phyloP scores from a whole-genome alignment of 1,140 invertebrate species.

The Pseudachorutes palmiensis region DNA sequence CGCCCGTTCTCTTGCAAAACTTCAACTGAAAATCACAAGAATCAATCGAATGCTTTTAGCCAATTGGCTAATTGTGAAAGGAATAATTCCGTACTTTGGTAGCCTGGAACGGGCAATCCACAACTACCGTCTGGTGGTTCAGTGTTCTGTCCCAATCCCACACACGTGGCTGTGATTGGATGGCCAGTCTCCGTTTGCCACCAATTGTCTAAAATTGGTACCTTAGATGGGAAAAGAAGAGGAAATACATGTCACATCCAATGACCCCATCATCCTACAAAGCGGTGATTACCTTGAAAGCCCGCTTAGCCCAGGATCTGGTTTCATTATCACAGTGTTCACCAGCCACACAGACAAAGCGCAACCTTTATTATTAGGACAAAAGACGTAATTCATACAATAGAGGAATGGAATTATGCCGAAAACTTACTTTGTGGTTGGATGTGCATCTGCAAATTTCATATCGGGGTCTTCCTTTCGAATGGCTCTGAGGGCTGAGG shows the following conservation, averaged over 20 bases:
- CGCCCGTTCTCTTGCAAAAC: constrained; percentile 62
- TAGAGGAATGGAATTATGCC: neutral
- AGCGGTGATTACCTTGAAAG: constrained; percentile 58
- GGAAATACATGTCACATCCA: no score
- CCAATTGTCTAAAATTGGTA: constrained; percentile 86
- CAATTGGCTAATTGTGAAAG: neutral
- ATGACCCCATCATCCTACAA: no score
- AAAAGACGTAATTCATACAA: neutral
- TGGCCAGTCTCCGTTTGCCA: constrained; percentile 94
- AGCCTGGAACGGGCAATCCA: constrained; percentile 71
- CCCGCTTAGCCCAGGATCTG: constrained; percentile 70
- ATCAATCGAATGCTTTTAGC: neutral
- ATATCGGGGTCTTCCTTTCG: constrained; percentile 63
- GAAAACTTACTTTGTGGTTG: constrained; percentile 53
- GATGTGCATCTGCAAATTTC: constrained; percentile 58
- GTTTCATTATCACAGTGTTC: constrained; percentile 90
- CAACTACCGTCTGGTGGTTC: constrained; percentile 59
- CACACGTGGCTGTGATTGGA: constrained; percentile 71
- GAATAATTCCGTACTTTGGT: constrained; percentile 54
- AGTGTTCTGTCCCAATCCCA: constrained; percentile 59
- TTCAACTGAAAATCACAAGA: constrained; percentile 53
- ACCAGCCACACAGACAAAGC: constrained; percentile 77
- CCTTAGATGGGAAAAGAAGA: constrained; percentile 40
- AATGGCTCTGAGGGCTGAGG: constrained; percentile 78
- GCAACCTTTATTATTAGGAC: constrained; percentile 50